Percentiles rank a stretch among this genome's conserved stretches.
Evolutionary conservation across 1,140 invertebrate genomes (phyloP).

Genomic region (Harlomillsia oculata): DNA sequence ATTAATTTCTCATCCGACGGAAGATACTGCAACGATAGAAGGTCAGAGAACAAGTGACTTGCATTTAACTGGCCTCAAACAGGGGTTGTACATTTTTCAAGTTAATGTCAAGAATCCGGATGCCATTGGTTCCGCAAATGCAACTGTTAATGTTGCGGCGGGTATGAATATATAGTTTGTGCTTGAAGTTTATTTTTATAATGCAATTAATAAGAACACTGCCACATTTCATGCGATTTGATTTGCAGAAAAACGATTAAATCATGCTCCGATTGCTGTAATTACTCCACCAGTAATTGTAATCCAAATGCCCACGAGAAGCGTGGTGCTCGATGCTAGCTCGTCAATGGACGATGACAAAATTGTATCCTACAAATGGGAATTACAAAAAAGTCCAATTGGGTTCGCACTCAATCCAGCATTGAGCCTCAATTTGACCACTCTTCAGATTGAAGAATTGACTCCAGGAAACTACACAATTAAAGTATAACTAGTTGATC

Average conservation of each 20-base stretch:
- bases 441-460: slow-evolving; percentile 69
- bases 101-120: slow-evolving; percentile 64
- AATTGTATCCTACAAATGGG: slow-evolving; percentile 82
- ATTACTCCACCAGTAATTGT: slow-evolving; percentile 73
- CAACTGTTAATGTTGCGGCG: slow-evolving; percentile 84
- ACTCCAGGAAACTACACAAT: slow-evolving; percentile 85
- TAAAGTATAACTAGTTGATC: slow-evolving; percentile 48
- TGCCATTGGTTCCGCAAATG: slow-evolving; percentile 70
- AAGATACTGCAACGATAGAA: slow-evolving; percentile 66
- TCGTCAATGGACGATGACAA: slow-evolving; percentile 67
- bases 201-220: no score
- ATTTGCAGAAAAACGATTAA: slow-evolving; percentile 63
- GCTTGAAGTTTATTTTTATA: no score
- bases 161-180: no score
- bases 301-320: slow-evolving; percentile 77
- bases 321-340: slow-evolving; percentile 71
- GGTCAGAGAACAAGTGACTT: slow-evolving; percentile 72
- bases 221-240: no score
- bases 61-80: slow-evolving; percentile 63
- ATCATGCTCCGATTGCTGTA: slow-evolving; percentile 72
- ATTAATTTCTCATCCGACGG: slow-evolving; percentile 67
- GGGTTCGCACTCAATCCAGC: slow-evolving; percentile 55
- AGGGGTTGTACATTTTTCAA: slow-evolving; percentile 81
- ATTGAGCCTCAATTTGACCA: slow-evolving; percentile 64
- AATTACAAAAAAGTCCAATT: slow-evolving; percentile 73